Percentiles rank a stretch among this genome's conserved stretches.
Evolutionary conservation across 1,140 invertebrate genomes (phyloP).

Genomic region (Rhagoletis zephyria): DNA sequence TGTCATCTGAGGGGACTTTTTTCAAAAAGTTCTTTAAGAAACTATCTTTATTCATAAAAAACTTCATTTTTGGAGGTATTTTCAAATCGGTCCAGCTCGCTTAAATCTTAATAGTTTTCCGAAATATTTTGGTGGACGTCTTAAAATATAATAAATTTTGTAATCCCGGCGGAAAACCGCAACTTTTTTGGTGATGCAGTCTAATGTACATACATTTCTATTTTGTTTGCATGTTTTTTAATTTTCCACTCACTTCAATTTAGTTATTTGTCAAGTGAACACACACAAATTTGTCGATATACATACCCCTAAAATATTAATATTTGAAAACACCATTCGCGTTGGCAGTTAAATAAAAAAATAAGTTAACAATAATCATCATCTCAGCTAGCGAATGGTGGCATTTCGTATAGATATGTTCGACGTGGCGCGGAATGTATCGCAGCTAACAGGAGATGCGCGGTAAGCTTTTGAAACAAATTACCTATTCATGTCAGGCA

Average conservation of each 20-base stretch:
- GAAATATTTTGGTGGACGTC: no score
- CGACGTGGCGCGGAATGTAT: background rate
- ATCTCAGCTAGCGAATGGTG: background rate
- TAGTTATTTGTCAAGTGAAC: constrained; percentile 11
- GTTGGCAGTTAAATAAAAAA: constrained; percentile 35
- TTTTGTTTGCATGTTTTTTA: background rate
- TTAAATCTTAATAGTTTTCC: no score
- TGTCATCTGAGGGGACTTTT: no score
- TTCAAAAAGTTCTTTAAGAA: no score
- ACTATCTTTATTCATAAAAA: no score
- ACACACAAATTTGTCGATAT: constrained; percentile 25
- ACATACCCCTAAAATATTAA: constrained; percentile 8
- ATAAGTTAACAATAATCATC: constrained; percentile 38
- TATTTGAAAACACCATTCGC: constrained; percentile 36
- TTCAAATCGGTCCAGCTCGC: no score
- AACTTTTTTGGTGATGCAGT: no score
- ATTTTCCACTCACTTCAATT: background rate
- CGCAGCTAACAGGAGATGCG: background rate
- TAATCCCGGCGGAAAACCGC: no score
- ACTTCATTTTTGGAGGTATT: no score
- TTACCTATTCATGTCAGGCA: constrained; percentile 47
- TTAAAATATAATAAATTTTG: no score
- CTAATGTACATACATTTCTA: background rate
- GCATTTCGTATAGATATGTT: background rate
- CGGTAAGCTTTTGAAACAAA: background rate